phyloP scores from a whole-genome alignment of 2,797 vertebrate genomes.

The Cercopithecus petaurista region DNA sequence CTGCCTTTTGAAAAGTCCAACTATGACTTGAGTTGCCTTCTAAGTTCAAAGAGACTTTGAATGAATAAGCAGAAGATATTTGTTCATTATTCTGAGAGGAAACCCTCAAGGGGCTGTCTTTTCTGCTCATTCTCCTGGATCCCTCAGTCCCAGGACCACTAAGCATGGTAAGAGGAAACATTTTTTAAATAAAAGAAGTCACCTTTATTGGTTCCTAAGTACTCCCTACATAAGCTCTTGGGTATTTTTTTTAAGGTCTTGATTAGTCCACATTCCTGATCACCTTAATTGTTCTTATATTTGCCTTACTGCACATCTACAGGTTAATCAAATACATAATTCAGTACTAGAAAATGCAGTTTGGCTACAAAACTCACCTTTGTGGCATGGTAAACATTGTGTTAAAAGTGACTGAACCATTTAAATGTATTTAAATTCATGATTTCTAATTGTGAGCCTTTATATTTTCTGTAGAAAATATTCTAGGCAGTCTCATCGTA shows the following conservation, averaged over 20 bases:
- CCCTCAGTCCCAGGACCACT: neutral
- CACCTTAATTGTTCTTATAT: neutral
- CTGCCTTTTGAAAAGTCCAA: neutral
- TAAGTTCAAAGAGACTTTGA: conserved; percentile 27
- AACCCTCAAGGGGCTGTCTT: neutral
- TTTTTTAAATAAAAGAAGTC: neutral
- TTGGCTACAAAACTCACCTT: neutral
- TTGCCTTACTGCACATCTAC: neutral
- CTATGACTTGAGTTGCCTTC: neutral
- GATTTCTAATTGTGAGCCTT: neutral
- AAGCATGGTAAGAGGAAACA: neutral
- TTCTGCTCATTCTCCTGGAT: neutral
- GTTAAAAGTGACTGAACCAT: neutral
- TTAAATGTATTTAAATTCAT: neutral
- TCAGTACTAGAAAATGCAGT: neutral
- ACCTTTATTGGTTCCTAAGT: neutral
- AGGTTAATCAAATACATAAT: neutral
- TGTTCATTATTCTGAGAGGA: neutral
- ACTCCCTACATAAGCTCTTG: neutral
- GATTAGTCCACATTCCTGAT: neutral
- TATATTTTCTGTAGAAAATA: neutral
- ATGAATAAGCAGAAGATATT: neutral
- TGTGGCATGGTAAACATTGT: neutral
- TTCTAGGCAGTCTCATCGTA: neutral
- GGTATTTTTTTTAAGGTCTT: neutral